Percentiles rank a stretch among this genome's conserved stretches.
Evolutionary conservation across 2,888 invertebrate species (phyloP).

Genomic region (Pristionchus arcanus): DNA sequence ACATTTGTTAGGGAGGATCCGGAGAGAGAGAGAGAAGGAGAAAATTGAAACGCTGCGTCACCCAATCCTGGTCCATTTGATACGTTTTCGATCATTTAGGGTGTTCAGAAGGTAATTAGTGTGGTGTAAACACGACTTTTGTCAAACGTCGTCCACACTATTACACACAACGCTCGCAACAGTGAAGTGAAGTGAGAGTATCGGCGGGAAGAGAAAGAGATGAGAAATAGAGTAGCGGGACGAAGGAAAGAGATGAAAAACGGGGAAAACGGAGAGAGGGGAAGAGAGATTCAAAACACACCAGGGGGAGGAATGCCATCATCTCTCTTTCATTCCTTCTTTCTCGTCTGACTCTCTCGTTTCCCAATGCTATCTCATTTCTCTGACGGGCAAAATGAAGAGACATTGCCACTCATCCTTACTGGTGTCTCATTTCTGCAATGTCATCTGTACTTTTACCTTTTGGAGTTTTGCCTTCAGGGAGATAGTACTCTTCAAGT

Average conservation of each 20-base stretch:
- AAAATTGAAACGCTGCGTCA: too few relatives aligned
- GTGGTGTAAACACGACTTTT: too few relatives aligned
- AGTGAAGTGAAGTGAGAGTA: background rate
- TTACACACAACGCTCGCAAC: conserved; percentile 30
- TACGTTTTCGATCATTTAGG: too few relatives aligned
- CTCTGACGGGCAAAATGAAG: background rate
- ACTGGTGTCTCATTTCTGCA: background rate
- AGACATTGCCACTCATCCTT: background rate
- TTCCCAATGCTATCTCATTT: background rate
- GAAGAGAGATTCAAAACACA: background rate
- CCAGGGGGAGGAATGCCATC: background rate
- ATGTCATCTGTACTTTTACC: background rate
- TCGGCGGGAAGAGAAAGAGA: background rate
- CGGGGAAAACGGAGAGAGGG: background rate
- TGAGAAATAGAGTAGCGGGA: background rate
- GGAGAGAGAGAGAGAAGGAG: too few relatives aligned
- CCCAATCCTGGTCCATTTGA: too few relatives aligned
- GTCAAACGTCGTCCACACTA: background rate
- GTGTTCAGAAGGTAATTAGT: too few relatives aligned
- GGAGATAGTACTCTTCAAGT: too few relatives aligned
- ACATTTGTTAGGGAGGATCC: too few relatives aligned
- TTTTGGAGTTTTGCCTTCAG: too few relatives aligned
- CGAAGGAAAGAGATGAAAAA: conserved; percentile 31
- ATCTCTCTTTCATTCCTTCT: background rate
- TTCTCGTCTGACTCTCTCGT: background rate